Evolutionary conservation across 1,140 invertebrate species (phyloP).

Genomic region (Procambarus virginalis): DNA sequence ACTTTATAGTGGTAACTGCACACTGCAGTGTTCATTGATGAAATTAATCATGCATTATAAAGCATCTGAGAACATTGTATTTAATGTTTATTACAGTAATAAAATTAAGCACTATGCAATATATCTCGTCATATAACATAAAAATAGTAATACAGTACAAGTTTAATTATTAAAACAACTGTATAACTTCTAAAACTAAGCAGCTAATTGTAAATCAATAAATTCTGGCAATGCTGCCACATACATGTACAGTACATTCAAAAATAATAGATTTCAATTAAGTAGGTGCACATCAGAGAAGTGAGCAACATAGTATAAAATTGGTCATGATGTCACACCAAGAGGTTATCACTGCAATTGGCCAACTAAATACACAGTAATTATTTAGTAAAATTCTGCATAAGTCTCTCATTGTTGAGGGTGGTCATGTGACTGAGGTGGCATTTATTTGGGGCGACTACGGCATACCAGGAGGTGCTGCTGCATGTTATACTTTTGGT

Average conservation of each 20-base stretch:
- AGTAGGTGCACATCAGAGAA: background rate
- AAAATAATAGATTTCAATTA: background rate
- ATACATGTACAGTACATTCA: background rate
- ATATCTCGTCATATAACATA: no score
- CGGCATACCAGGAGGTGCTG: conserved; percentile 63
- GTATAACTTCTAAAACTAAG: no score
- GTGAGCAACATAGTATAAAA: background rate
- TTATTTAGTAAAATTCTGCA: background rate
- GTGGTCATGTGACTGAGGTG: background rate
- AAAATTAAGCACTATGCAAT: no score
- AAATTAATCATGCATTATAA: no score
- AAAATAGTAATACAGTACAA: no score
- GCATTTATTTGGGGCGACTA: conserved; percentile 14
- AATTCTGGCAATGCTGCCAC: background rate
- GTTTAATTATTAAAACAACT: no score
- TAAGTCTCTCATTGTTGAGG: background rate
- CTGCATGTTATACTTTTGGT: conserved; percentile 66
- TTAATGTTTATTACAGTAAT: no score
- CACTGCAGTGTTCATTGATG: background rate
- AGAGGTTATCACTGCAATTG: background rate
- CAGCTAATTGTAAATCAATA: background rate
- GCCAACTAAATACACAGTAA: background rate
- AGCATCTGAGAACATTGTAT: no score
- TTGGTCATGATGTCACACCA: background rate
- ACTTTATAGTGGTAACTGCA: background rate